These are phyloP conservation scores for Nannoperca australis DNA, from an alignment of 2,797 vertebrate species.

Conservation along the genomic window DNA sequence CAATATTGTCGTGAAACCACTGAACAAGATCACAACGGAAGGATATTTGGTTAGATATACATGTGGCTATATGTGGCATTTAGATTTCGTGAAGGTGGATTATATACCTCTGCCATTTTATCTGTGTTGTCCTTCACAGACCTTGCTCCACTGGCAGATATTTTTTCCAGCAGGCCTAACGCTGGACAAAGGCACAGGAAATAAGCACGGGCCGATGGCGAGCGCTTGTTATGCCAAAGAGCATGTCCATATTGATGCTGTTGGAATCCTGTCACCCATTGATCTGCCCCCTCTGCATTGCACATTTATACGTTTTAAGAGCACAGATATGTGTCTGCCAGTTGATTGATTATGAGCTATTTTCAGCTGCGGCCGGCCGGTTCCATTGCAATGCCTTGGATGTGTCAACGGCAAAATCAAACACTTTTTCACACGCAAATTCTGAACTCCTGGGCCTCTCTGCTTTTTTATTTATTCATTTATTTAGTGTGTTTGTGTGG, in stretches of 20 bases:
- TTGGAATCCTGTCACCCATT: constrained; percentile 81
- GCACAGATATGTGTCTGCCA: constrained; percentile 83
- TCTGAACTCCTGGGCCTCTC: constrained; percentile 53
- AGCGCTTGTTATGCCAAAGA: constrained; percentile 81
- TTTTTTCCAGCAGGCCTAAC: constrained; percentile 70
- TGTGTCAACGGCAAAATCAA: constrained; percentile 77
- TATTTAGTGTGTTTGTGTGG: background rate
- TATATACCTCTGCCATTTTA: constrained; percentile 34
- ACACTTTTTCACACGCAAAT: constrained; percentile 72
- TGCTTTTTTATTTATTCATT: background rate
- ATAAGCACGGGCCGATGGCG: constrained; percentile 68
- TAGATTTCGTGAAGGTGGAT: constrained; percentile 26
- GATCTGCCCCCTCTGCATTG: constrained; percentile 76
- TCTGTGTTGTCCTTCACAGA: constrained; percentile 77
- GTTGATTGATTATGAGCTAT: constrained; percentile 83
- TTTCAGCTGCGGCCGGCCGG: constrained; percentile 69
- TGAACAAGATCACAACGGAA: background rate
- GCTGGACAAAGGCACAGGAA: constrained; percentile 74
- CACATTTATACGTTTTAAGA: constrained; percentile 84
- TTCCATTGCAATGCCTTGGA: constrained; percentile 74
- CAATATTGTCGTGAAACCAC: constrained; percentile 6
- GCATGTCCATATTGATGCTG: constrained; percentile 79
- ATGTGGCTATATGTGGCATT: background rate
- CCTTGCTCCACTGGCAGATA: constrained; percentile 68
- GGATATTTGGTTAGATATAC: background rate